Evolutionary conservation across 1,140 invertebrate species (phyloP).

Genomic region (Brevipalpus yothersi): DNA sequence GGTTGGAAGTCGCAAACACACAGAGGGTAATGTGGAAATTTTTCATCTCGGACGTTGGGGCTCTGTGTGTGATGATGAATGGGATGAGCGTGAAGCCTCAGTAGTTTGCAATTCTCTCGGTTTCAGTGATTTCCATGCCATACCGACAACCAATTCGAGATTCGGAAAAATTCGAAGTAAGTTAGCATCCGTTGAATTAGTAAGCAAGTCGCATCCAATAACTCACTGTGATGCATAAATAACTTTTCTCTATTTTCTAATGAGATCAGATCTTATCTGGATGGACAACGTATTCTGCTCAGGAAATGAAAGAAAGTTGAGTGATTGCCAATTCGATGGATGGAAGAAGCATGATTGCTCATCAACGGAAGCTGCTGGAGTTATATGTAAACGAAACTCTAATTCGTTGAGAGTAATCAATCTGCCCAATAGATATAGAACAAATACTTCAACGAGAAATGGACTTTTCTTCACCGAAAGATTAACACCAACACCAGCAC

Average conservation of each 20-base stretch:
- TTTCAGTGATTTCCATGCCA: constrained; percentile 24
- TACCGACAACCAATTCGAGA: constrained; percentile 36
- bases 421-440: too few species aligned
- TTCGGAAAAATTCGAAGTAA: constrained; percentile 47
- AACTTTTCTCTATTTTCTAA: not conserved
- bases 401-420: too few species aligned
- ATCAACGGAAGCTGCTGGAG: constrained; percentile 12
- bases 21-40: constrained; percentile 61
- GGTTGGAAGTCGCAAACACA: constrained; percentile 13
- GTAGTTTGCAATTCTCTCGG: constrained; percentile 59
- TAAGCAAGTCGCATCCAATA: too few species aligned
- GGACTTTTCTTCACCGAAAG: too few species aligned
- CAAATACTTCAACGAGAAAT: too few species aligned
- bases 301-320: constrained; percentile 43
- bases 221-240: too few species aligned
- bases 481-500: too few species aligned
- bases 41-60: constrained; percentile 62
- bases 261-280: constrained; percentile 44
- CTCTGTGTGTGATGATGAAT: constrained; percentile 72
- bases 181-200: not conserved
- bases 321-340: constrained; percentile 47
- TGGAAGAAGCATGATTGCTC: constrained; percentile 57
- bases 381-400: constrained; percentile 9
- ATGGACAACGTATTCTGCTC: constrained; percentile 69
- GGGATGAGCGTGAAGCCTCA: constrained; percentile 49